Conservation (phyloP, 2,797 vertebrate genomes). For the Echeneis naucrates region DNA sequence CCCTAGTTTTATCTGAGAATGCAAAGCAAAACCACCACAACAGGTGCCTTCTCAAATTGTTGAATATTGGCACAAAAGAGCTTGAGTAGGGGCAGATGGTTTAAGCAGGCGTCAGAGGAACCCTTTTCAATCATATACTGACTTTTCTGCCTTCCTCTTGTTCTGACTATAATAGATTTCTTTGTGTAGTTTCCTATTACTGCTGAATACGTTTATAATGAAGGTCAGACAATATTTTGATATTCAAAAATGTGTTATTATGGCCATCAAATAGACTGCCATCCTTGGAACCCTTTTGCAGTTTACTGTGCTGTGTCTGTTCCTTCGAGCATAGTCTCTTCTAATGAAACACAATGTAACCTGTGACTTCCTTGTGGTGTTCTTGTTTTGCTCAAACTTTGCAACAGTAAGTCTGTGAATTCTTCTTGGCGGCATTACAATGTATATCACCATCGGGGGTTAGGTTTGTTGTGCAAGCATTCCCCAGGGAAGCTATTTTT, state of each 20-base stretch:
- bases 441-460: constrained; percentile 43
- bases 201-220: constrained; percentile 36
- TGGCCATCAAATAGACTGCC: constrained; percentile 10
- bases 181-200: constrained; percentile 36
- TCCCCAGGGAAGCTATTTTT: constrained; percentile 56
- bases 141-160: background rate
- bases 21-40: background rate
- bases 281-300: constrained; percentile 10
- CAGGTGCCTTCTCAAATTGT: constrained; percentile 1
- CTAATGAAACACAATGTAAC: background rate
- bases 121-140: too few species aligned
- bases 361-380: background rate
- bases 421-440: constrained; percentile 14
- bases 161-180: constrained; percentile 9
- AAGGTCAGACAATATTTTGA: constrained; percentile 43
- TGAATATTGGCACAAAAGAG: background rate
- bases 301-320: constrained; percentile 5
- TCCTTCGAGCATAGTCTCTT: background rate
- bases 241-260: constrained; percentile 18
- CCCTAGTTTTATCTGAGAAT: too few species aligned
- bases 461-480: constrained; percentile 72
- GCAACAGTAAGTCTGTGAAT: background rate
- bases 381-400: constrained; percentile 1
- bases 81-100: too few species aligned
- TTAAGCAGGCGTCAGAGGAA: too few species aligned